phyloP scores from a whole-genome alignment of 64 coral and sea anemone species.

The Porites lutea region DNA sequence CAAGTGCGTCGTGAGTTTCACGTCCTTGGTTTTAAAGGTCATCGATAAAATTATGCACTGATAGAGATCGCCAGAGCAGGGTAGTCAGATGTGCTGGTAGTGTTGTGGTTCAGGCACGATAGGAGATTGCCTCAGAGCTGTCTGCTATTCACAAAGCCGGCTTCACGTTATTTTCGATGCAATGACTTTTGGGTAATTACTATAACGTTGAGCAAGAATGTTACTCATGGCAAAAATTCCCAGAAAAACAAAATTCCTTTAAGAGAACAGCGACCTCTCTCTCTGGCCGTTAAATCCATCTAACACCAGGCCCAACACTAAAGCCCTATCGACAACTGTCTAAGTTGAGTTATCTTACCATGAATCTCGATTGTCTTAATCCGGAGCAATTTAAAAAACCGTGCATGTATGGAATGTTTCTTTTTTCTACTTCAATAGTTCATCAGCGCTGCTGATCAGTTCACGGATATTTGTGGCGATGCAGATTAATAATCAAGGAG shows the following conservation, averaged over 20 bases:
- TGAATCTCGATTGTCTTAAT: too few relatives aligned
- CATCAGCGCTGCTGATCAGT: too few relatives aligned
- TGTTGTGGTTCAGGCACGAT: background rate
- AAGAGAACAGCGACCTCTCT: background rate
- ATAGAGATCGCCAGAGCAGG: constrained; percentile 14
- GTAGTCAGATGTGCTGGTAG: background rate
- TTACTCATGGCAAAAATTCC: constrained; percentile 25
- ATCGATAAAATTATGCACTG: constrained; percentile 24
- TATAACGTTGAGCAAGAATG: background rate
- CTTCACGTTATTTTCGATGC: constrained; percentile 1
- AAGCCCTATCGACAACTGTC: too few relatives aligned
- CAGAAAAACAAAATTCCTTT: constrained; percentile 16
- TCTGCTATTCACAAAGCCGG: constrained; percentile 9
- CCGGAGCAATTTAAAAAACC: too few relatives aligned
- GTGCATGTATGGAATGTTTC: too few relatives aligned
- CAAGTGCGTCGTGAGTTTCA: background rate
- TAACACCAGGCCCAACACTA: background rate
- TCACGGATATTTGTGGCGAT: too few relatives aligned
- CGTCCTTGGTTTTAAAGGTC: background rate
- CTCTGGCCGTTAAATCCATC: background rate
- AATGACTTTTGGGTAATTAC: constrained; percentile 52
- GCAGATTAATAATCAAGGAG: too few relatives aligned
- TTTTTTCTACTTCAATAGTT: too few relatives aligned
- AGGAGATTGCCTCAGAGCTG: background rate
- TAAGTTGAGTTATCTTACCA: too few relatives aligned